These are phyloP conservation scores for Kryptolebias marmoratus DNA, from an alignment of 2,113 vertebrate species.

Conservation along the genomic window DNA sequence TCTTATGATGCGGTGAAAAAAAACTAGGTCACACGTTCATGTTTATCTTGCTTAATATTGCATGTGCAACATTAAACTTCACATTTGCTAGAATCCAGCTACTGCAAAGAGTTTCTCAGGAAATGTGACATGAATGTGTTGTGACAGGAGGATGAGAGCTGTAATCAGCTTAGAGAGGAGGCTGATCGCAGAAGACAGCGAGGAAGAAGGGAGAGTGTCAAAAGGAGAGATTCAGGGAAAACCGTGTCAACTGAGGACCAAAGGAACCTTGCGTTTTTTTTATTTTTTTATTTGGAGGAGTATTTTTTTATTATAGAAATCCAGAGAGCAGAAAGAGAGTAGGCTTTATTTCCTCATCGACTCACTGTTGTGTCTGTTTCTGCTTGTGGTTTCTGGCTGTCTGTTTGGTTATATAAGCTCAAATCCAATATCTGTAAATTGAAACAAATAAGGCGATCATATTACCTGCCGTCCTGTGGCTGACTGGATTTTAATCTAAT, in stretches of 20 bases:
- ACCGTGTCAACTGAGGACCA: slow-evolving; percentile 39
- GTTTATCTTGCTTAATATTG: not conserved
- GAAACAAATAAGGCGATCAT: slow-evolving; percentile 5
- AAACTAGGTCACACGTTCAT: not conserved
- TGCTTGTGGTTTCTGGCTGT: not conserved
- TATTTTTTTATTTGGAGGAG: not conserved
- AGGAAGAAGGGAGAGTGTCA: slow-evolving; percentile 47
- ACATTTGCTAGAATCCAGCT: slow-evolving; percentile 16
- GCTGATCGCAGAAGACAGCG: slow-evolving; percentile 52
- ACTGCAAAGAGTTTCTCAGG: not conserved
- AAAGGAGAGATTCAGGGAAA: slow-evolving; percentile 25
- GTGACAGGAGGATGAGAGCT: slow-evolving; percentile 47
- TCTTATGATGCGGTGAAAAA: not conserved
- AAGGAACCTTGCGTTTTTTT: not conserved
- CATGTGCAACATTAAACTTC: not conserved
- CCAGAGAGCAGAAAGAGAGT: no score
- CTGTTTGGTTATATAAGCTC: not conserved
- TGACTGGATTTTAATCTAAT: not conserved
- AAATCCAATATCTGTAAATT: not conserved
- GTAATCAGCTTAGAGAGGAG: slow-evolving; percentile 59
- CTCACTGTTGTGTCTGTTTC: not conserved
- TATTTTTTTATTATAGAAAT: not conserved
- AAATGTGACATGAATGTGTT: slow-evolving; percentile 39
- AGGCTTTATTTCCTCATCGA: not conserved
- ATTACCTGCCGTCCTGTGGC: not conserved